Evolutionary conservation across 1,140 invertebrate genomes (phyloP).

Genomic region (Pantala flavescens): DNA sequence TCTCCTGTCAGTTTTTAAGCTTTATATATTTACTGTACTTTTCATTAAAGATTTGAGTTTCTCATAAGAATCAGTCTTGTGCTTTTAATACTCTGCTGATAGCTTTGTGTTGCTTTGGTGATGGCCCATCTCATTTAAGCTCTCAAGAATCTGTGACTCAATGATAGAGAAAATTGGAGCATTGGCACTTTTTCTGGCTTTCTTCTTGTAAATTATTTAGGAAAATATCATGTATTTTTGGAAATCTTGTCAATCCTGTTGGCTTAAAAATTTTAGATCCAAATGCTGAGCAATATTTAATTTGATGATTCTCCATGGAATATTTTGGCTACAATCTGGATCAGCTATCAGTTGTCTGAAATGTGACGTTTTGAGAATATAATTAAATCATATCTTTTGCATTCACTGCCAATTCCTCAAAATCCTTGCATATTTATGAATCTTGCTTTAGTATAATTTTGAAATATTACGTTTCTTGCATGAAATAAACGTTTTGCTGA

Average conservation of each 20-base stretch:
- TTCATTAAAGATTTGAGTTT: background rate
- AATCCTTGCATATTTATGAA: background rate
- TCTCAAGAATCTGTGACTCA: no score
- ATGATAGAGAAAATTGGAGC: no score
- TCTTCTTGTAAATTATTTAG: no score
- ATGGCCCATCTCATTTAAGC: background rate
- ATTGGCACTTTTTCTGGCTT: no score
- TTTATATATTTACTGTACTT: background rate
- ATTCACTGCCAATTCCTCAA: background rate
- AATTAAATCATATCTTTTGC: background rate
- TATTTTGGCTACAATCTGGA: no score
- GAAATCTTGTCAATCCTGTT: no score
- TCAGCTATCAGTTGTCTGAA: no score
- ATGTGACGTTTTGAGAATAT: no score
- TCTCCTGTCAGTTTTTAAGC: background rate
- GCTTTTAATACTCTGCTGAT: background rate
- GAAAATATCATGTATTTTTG: no score
- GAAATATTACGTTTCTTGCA: background rate
- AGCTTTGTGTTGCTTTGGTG: background rate
- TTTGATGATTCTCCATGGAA: no score
- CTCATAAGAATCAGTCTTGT: background rate
- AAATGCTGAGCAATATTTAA: no score
- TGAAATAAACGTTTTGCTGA: background rate
- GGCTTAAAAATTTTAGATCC: no score
- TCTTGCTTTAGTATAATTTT: background rate